These are phyloP conservation scores for Caenorhabditis doughertyi DNA, from an alignment of 2,888 invertebrate species.

Conservation along the genomic window DNA sequence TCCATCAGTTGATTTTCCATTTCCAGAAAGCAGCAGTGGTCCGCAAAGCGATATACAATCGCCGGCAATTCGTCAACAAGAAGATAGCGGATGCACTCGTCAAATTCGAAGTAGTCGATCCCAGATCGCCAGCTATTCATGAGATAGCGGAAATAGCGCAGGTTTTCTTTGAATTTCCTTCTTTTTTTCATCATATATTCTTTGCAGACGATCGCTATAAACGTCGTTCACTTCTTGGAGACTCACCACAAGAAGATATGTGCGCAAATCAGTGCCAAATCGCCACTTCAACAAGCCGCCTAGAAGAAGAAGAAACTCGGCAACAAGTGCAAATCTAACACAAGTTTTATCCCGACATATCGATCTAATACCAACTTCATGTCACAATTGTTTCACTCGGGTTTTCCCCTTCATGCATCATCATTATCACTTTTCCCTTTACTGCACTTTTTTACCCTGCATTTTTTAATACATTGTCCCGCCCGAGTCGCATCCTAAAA, in stretches of 20 bases:
- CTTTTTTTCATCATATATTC: not conserved
- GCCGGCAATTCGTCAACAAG: slow-evolving; percentile 33
- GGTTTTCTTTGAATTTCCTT: slow-evolving; percentile 11
- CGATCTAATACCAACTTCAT: not conserved
- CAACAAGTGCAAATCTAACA: not conserved
- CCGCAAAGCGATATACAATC: slow-evolving; percentile 52
- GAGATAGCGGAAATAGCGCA: slow-evolving; percentile 39
- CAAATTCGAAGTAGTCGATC: slow-evolving; percentile 28
- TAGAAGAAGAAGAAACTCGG: not conserved
- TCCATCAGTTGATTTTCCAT: not conserved
- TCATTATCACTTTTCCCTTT: not conserved
- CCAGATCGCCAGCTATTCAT: slow-evolving; percentile 16
- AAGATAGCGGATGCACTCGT: slow-evolving; percentile 37
- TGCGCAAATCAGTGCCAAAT: slow-evolving; percentile 19
- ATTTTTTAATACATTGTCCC: not conserved
- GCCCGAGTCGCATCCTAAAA: not conserved
- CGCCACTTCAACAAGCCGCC: not conserved
- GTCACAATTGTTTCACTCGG: not conserved
- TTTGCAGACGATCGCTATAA: slow-evolving; percentile 40
- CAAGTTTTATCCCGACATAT: not conserved
- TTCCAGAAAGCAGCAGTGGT: slow-evolving; percentile 43
- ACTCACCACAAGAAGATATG: slow-evolving; percentile 25
- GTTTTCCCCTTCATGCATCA: not conserved
- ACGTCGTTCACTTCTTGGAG: slow-evolving; percentile 31
- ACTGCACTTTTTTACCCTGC: not conserved